Evolutionary conservation across 1,140 invertebrate species (phyloP).

Genomic region (Drosophila punjabiensis): DNA sequence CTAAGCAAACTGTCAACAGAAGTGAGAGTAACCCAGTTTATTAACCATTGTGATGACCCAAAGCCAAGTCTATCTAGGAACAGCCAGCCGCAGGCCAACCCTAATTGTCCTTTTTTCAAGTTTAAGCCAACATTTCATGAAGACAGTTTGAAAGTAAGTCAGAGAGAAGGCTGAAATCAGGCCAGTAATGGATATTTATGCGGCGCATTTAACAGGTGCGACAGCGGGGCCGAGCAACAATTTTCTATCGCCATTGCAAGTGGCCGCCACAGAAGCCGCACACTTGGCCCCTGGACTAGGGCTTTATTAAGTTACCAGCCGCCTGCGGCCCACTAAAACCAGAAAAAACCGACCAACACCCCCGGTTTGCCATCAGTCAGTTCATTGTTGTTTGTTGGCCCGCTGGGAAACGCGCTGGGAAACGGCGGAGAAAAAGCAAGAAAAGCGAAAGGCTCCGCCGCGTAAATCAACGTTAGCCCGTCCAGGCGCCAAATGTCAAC

Average conservation of each 20-base stretch:
- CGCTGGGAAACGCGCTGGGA: constrained; percentile 73
- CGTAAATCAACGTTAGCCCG: constrained; percentile 77
- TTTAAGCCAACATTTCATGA: constrained; percentile 43
- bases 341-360: constrained; percentile 8
- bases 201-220: constrained; percentile 59
- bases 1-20: not conserved
- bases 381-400: constrained; percentile 79
- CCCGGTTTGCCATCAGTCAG: constrained; percentile 32
- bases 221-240: constrained; percentile 25
- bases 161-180: not conserved
- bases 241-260: constrained; percentile 37
- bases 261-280: constrained; percentile 26
- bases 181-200: constrained; percentile 69
- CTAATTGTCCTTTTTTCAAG: constrained; percentile 45
- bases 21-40: constrained; percentile 5
- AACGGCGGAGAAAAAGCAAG: constrained; percentile 20
- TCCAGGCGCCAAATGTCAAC: constrained; percentile 65
- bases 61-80: not conserved
- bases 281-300: constrained; percentile 42
- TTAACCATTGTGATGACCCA: not conserved
- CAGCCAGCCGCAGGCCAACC: not conserved
- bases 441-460: constrained; percentile 35
- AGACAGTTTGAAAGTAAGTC: constrained; percentile 42
- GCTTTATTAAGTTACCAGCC: constrained; percentile 58
- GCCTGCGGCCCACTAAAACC: constrained; percentile 14